phyloP scores from a whole-genome alignment of 2,113 vertebrate genomes.

The Serranochromis macrocephalus region DNA sequence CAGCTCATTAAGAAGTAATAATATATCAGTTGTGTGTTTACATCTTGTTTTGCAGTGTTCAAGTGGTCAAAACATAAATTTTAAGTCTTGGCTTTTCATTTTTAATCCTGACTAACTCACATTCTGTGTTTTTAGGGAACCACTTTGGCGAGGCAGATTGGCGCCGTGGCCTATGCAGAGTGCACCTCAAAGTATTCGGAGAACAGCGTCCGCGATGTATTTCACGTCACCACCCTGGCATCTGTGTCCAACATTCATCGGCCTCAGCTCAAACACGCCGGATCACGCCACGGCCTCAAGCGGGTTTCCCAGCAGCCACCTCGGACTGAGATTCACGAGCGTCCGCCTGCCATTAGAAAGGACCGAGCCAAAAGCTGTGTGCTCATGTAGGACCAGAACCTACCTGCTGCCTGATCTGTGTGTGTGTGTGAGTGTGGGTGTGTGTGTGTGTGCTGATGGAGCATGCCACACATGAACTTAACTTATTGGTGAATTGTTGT shows the following conservation, averaged over 20 bases:
- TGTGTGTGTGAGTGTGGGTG: neutral
- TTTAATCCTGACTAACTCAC: neutral
- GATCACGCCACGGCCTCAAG: constrained; percentile 82
- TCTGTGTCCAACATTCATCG: constrained; percentile 75
- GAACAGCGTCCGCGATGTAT: constrained; percentile 92
- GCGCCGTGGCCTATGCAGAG: constrained; percentile 87
- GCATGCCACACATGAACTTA: constrained; percentile 24
- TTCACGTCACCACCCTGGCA: constrained; percentile 87
- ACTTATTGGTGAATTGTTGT: constrained; percentile 60
- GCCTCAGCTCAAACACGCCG: constrained; percentile 76
- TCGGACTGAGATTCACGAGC: constrained; percentile 76
- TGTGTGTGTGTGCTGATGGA: neutral
- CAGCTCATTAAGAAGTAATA: neutral
- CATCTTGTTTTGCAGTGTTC: neutral
- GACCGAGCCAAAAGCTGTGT: constrained; percentile 91
- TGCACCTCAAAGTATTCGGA: constrained; percentile 90
- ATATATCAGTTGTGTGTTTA: neutral
- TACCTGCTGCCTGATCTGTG: neutral
- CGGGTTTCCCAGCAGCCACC: constrained; percentile 81
- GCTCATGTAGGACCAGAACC: constrained; percentile 79
- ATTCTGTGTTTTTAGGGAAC: constrained; percentile 71
- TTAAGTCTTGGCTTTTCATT: neutral
- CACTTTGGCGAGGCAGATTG: constrained; percentile 83
- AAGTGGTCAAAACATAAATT: neutral
- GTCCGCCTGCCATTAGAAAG: constrained; percentile 78